These are phyloP conservation scores for Pampus argenteus DNA, from an alignment of 2,797 vertebrate species.

Conservation along the genomic window DNA sequence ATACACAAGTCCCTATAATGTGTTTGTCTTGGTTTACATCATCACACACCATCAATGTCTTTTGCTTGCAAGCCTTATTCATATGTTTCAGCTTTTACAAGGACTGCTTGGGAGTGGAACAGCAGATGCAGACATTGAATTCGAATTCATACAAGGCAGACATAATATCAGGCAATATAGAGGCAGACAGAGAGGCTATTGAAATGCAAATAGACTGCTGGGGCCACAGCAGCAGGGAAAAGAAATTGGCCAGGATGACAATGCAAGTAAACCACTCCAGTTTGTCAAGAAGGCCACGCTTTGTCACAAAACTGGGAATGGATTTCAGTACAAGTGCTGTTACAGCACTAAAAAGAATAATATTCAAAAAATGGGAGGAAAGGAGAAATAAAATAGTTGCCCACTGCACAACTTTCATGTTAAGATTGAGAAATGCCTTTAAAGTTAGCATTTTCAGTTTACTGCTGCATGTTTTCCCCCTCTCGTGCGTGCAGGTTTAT, in stretches of 20 bases:
- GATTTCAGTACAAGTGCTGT: conserved; percentile 83
- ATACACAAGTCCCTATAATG: conserved; percentile 49
- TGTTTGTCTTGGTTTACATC: conserved; percentile 73
- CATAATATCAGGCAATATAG: conserved; percentile 86
- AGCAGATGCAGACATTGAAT: conserved; percentile 84
- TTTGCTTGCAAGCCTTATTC: conserved; percentile 72
- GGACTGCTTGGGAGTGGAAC: conserved; percentile 74
- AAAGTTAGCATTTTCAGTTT: conserved; percentile 74
- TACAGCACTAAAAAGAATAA: conserved; percentile 81
- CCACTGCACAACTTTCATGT: conserved; percentile 65
- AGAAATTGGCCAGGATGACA: conserved; percentile 86
- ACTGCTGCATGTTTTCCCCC: conserved; percentile 75
- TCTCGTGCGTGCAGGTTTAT: conserved; percentile 71
- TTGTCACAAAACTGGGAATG: conserved; percentile 82
- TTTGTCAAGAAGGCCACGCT: conserved; percentile 86
- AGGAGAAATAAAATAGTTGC: conserved; percentile 78
- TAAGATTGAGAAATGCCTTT: conserved; percentile 80
- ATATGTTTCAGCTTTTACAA: conserved; percentile 77
- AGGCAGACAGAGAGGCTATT: conserved; percentile 84
- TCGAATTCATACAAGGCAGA: conserved; percentile 83
- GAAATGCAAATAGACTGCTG: conserved; percentile 86
- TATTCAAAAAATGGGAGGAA: conserved; percentile 77
- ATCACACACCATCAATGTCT: conserved; percentile 65
- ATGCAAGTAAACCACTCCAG: conserved; percentile 87
- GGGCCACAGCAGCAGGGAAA: conserved; percentile 78